Evolutionary conservation across 2,797 vertebrate species (phyloP), one percentile per base, ranked within the genome.

Genomic region (Sebastolobus altivelis): DNA sequence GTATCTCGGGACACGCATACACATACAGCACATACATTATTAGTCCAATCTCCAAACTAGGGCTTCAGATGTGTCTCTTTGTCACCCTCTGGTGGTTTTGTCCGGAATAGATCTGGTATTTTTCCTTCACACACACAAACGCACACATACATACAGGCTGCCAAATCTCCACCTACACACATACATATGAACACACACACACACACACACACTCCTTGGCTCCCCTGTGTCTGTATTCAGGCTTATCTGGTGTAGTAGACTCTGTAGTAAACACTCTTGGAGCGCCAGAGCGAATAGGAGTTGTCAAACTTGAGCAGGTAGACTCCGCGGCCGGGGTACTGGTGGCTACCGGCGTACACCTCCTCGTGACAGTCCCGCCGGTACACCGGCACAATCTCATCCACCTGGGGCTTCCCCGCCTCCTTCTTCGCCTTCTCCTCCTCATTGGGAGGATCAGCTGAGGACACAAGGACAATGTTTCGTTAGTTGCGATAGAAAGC

Each of bases 171-270:
- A 63, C 59, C 8, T 12, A 38, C 29, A 68, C 35, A 65, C 16
- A 56, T 46, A 65, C 18, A 80, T 38, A 43, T 25, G 80, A 40
- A 59, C 62, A 79, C 31, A 82, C 18, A 82, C 20, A 59, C 62
- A 79, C 31, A 82, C 18, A 82, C 20, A 89, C 89, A 82, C 81
- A 82, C 91, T 86, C 79, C 86, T 85, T 72, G 84, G 81, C 90
- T 93, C 92, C 89, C 91, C 91, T 79, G 75, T 83, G 86, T 93
- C 90, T 91, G 86, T 88, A 85, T 86, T 93, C 93, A 93, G 92
- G 95, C 97, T 97, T 99, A 99, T 99, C 98, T 99, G 95, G 99
- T 99, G 90, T 99, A 99, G 94, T 99, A 99, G 92, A 99, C 99
- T 98, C 99, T 99, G 97, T 99, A 99, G 96, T 99, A 99, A 89